phyloP scores from a whole-genome alignment of 2,797 vertebrate genomes.

The Chelon labrosus region DNA sequence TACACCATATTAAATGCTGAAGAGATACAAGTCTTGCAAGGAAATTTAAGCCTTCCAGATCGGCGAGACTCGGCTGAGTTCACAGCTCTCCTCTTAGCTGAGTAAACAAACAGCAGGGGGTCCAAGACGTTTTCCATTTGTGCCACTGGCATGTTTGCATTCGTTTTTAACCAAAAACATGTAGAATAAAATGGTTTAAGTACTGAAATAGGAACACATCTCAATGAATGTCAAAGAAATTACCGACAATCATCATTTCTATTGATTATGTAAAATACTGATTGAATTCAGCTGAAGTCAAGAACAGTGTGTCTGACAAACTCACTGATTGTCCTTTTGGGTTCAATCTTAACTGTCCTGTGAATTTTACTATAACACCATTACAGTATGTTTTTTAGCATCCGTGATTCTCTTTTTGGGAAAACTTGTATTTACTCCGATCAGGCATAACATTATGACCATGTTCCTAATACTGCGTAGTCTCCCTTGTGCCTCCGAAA shows the following conservation, averaged over 20 bases:
- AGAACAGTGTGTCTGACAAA: not conserved
- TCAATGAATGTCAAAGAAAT: too few relatives aligned
- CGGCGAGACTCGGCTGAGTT: slow-evolving; percentile 12
- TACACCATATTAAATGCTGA: slow-evolving; percentile 27
- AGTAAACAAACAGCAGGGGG: slow-evolving; percentile 37
- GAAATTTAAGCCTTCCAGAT: slow-evolving; percentile 28
- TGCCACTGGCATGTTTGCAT: not conserved
- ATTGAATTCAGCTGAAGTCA: too few relatives aligned
- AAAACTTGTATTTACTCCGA: too few relatives aligned
- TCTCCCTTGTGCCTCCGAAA: too few relatives aligned
- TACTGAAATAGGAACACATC: not conserved
- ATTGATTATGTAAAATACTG: not conserved
- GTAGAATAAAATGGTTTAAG: not conserved
- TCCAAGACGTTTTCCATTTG: not conserved
- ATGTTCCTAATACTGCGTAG: too few relatives aligned
- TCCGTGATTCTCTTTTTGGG: too few relatives aligned
- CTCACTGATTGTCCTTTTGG: not conserved
- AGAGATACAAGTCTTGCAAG: slow-evolving; percentile 12
- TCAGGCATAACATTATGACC: too few relatives aligned
- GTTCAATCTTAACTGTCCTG: too few relatives aligned
- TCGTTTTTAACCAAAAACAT: not conserved
- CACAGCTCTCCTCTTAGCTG: slow-evolving; percentile 15
- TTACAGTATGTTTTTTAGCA: too few relatives aligned
- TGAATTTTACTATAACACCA: too few relatives aligned
- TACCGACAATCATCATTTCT: not conserved